Conservation (phyloP, 2,888 invertebrate genomes). For the Venusia cambrica region DNA sequence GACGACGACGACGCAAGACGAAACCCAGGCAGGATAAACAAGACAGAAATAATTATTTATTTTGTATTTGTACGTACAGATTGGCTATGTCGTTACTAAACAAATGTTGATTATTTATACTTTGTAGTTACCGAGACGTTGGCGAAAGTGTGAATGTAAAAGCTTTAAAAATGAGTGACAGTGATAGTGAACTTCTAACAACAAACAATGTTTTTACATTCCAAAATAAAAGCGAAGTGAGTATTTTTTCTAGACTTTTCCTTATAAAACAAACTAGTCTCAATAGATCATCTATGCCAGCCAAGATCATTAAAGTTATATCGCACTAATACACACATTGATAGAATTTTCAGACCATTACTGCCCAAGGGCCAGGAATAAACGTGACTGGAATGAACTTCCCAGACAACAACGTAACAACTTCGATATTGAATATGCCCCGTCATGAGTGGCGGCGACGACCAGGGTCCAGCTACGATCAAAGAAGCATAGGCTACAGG, state of each 20-base stretch:
- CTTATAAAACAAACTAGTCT: too few relatives aligned
- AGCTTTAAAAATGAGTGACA: constrained; percentile 39
- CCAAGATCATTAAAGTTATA: too few relatives aligned
- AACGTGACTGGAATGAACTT: constrained; percentile 44
- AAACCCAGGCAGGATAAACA: too few relatives aligned
- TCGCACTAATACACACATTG: too few relatives aligned
- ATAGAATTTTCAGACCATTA: constrained; percentile 49
- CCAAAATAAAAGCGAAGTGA: constrained; percentile 49
- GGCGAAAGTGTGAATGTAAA: neutral
- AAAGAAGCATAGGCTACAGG: constrained; percentile 43
- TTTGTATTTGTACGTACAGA: too few relatives aligned
- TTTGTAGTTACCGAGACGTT: neutral
- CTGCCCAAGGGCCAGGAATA: constrained; percentile 49
- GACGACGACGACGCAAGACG: too few relatives aligned
- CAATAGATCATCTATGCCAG: too few relatives aligned
- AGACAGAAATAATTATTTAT: too few relatives aligned
- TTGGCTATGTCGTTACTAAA: too few relatives aligned
- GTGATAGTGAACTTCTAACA: constrained; percentile 49
- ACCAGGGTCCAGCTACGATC: constrained; percentile 41
- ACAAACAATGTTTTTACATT: constrained; percentile 40
- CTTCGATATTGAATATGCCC: constrained; percentile 47
- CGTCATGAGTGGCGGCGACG: constrained; percentile 40
- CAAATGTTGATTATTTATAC: too few relatives aligned
- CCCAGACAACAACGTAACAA: constrained; percentile 41
- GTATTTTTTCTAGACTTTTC: too few relatives aligned